Evolutionary conservation across 2,888 invertebrate genomes (phyloP), one percentile per base, ranked within the genome.

Genomic region (Ormyrus pomaceus): DNA sequence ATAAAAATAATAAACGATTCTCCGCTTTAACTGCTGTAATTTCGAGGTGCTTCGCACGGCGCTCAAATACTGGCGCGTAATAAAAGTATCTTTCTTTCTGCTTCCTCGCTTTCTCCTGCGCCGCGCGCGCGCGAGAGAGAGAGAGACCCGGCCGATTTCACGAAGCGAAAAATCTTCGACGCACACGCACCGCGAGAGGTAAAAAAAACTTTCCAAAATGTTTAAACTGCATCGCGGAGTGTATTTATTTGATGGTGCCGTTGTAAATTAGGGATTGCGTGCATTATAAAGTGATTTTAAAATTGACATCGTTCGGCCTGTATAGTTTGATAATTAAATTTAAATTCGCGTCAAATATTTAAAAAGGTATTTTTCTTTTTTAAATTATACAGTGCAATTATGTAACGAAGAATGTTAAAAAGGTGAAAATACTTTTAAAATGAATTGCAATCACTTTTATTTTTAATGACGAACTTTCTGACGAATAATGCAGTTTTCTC

Each of bases 1-100:
- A 48, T 9, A 66, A 69, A 10, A 64, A 77, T 70, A 70, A 77
- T 77, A 77, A 69, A 64, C 48, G 62, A 6, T 48, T 55, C 62
- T 64, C 56, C 50, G 70, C 72, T 77, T 77, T 77, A 72, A 77
- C 59, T 45, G 68, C 72, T 65, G 77, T 77, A 77, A 77, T 66
- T 71, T 72, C 65, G 34, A 19, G 71, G 58, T 71, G 62, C 4
- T 77, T 64, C 70, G 34, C 59, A 55, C 70, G n/a, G 53, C 65
- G 65, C 77, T 72, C 65, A 65, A 77, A 77, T 59, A 72, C 77
- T 65, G 51, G n/a, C 65, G 71, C 56, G 71, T 72, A 77, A 77
- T 77, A 77, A 77, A 77, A 77, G 71, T 71, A 71, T 71, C 59
- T 77, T 72, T 77, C 65, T 71, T 69, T 77, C 64, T 50, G 59